Base-by-base conservation (phyloP, 2,113 vertebrate genomes). In the Physeter macrocephalus region DNA sequence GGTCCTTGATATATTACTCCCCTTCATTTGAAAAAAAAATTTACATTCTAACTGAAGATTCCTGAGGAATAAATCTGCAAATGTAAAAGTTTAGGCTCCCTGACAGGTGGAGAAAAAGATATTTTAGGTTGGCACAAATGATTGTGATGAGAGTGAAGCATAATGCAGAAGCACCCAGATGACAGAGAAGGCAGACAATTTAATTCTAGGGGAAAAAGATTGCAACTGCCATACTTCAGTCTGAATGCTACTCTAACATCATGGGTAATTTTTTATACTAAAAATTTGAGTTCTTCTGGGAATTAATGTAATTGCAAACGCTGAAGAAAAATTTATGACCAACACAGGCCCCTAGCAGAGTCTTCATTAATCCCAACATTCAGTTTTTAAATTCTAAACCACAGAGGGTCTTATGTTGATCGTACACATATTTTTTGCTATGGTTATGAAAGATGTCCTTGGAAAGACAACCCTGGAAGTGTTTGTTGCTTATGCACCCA, bases 231-330 rank as follows among this genome's bases (percentile, higher is more conserved):
- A 81, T 89, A 83, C 43, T 96, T 92, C 93, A 94, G 36, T 87
- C 34, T 89, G 46, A 96, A 96, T 94, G 87, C 74, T 85, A 49
- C 12, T 94, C 71, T 77, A 94, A 90, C 61, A 95, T 66, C 54
- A 75, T 39, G 78, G 20, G 62, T 62, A 74, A 87, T 75, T 96
- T 96, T 93, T 96, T 96, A 83, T 39, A 86, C 88, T 96, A 96
- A 96, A 94, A 96, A 96, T 93, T 90, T 93, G 93, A 82, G 41
- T 88, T 95, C 94, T 96, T 88, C 77, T 69, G 46, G 72, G 82
- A 94, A 96, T 96, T 94, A 93, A 95, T 93, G 29, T 93, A 93
- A 96, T 88, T 96, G 66, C 31, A 96, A 97, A 96, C 20, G 18
- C 43, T 89, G 82, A 94, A 95, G 75, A 64, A 94, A 96, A 94